Evolutionary conservation across 2,888 invertebrate species (phyloP), one percentile per base, ranked within the genome.

Genomic region (Geophilus truncorum): DNA sequence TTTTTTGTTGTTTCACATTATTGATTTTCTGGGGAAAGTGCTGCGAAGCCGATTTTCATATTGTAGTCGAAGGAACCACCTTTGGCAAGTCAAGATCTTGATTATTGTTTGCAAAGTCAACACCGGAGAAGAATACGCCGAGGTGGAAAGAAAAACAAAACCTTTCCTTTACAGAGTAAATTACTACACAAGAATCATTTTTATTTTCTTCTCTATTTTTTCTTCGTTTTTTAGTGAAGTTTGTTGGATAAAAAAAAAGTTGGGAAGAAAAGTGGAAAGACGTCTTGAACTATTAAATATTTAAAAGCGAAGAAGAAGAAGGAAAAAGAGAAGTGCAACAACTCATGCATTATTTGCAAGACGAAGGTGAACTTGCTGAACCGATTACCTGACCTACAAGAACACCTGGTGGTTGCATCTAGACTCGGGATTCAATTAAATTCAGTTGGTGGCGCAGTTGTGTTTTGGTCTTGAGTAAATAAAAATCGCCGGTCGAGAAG

Each of bases 71-170:
- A 15, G 5, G 40, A 40, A 15, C 40, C 57, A 57, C 57, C 57
- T 57, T 57, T 57, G 57, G 57, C 57, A 23, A 57, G 57, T 57
- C 57, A 57, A 57, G 57, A 57, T 57, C 57, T 57, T 57, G 57
- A 57, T 57, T 57, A 57, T 57, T 57, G 57, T 57, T 57, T 57
- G 21, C 57, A 57, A 57, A 57, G 57, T 57, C 57, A 57, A 57
- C 57, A 57, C 18, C 18, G 57, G 21, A n/a, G 23, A 18, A 23
- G 23, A 57, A 23, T 57, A 23, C 7, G n/a, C 15, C 18, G 57
- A 18, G 57, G 57, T n/a, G n/a, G 9, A 57, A 57, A 18, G 23
- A 23, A 57, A 57, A 57, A 57, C 57, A 57, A 57, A 57, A 57
- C 57, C 23, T 23, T 18, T 57, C 9, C 21, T 57, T 9, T 57